Evolutionary conservation across 1,140 invertebrate genomes (phyloP), one percentile per base, ranked within the genome.

Genomic region (Acromyrmex charruanus): DNA sequence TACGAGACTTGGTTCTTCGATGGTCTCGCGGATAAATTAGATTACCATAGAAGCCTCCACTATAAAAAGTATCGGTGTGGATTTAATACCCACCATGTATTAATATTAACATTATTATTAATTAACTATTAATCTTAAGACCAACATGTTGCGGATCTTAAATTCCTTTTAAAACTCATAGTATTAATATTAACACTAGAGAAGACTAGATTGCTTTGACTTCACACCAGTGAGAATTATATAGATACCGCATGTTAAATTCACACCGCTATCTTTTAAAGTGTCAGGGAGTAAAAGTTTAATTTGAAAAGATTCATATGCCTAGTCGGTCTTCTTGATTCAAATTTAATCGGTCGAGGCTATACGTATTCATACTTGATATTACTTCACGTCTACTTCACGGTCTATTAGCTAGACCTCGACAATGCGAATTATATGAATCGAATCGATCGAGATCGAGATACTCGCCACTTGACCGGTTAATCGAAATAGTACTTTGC

Each of bases 401-500:
- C 16, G 39, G 6, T 79, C 51, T 71, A 14, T 3, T 14, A 55
- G 6, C 14, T 53, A 39, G 31, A 68, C 21, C 21, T 25, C 14
- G 63, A 35, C 44, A 68, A 16, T n/a, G 65, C 65, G 35, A 58
- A 18, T 31, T 18, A 21, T 63, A 16, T 35, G 31, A n/a, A 81
- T 55, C 49, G 16, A 49, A 16, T 59, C 53, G 35, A 66, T 66
- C 59, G 18, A 12, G 1, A n/a, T 31, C 59, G 77, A 31, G 4
- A 3, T 35, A 71, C 3, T 21, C 80, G 80, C 69, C 69, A 75
- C 80, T 84, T 84, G 80, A 74, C 44, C 39, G 69, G 39, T 75
- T 61, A 75, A 77, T 61, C 75, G 89, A 89, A 89, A 90, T 89
- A 90, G 89, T 87, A 89, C 89, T 90, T 89, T 75, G 88, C 88